Evolutionary conservation across 2,797 vertebrate species (phyloP).

Genomic region (Mus spretus): DNA sequence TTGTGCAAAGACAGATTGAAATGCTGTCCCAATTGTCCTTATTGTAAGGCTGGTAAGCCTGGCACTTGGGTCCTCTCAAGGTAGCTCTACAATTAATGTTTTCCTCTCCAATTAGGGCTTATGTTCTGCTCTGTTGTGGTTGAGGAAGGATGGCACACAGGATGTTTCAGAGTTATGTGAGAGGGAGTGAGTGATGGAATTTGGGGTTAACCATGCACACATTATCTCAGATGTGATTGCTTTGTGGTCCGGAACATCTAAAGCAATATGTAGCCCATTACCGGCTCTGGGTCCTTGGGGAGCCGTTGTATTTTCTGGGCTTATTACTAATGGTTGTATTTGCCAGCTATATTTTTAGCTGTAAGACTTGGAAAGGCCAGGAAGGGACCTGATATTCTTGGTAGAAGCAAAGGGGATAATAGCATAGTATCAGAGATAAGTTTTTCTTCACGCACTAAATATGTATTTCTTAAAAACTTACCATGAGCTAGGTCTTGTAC

Average conservation of each 20-base stretch:
- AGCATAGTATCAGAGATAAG: not conserved
- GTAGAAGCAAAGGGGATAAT: not conserved
- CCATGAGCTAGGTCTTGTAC: not conserved
- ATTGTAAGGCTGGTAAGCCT: slow-evolving; percentile 86
- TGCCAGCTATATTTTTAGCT: not conserved
- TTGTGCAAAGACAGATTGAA: slow-evolving; percentile 78
- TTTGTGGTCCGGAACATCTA: slow-evolving; percentile 58
- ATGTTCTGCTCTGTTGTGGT: slow-evolving; percentile 79
- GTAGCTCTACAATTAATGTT: slow-evolving; percentile 87
- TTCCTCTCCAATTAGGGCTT: slow-evolving; percentile 85
- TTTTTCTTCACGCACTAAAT: slow-evolving; percentile 42
- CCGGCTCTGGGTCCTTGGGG: not conserved
- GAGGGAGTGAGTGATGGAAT: slow-evolving; percentile 65
- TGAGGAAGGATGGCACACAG: not conserved
- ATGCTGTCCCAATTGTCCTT: slow-evolving; percentile 82
- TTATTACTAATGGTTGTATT: not conserved
- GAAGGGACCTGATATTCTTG: not conserved
- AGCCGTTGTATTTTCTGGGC: not conserved
- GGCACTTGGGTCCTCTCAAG: slow-evolving; percentile 82
- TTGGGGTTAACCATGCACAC: slow-evolving; percentile 69
- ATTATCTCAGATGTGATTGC: slow-evolving; percentile 59
- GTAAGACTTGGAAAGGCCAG: not conserved
- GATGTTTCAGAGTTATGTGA: slow-evolving; percentile 65
- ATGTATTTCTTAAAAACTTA: not conserved
- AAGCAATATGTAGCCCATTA: slow-evolving; percentile 62